phyloP scores from a whole-genome alignment of 2,888 invertebrate species.

The Julus scandinavius region DNA sequence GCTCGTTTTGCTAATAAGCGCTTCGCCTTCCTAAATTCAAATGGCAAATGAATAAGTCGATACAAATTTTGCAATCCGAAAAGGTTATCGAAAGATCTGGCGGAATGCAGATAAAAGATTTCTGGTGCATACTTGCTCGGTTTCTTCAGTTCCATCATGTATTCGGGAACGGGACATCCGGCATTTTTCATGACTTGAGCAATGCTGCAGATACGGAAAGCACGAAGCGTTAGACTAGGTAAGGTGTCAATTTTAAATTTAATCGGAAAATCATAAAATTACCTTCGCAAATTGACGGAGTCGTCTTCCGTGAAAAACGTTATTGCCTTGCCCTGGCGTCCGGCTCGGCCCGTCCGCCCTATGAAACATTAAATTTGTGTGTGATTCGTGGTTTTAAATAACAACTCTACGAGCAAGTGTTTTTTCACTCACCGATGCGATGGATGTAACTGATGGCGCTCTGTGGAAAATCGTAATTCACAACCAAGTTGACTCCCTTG shows the following conservation, averaged over 20 bases:
- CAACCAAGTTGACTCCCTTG: constrained; percentile 92
- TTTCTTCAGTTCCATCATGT: constrained; percentile 73
- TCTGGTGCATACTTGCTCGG: constrained; percentile 43
- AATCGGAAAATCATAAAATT: neutral
- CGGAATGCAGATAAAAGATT: neutral
- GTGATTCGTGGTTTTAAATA: neutral
- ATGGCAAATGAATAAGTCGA: neutral
- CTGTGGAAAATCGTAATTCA: constrained; percentile 97
- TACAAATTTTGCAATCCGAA: neutral
- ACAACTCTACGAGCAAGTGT: neutral
- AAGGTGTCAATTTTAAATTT: neutral
- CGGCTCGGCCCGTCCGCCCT: constrained; percentile 94
- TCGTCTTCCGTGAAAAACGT: constrained; percentile 96
- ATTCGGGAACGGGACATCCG: constrained; percentile 91
- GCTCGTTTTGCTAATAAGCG: constrained; percentile 71
- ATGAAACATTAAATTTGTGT: constrained; percentile 62
- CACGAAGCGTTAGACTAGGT: neutral
- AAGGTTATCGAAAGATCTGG: neutral
- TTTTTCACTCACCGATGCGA: constrained; percentile 72
- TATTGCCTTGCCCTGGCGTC: constrained; percentile 85
- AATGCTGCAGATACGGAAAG: constrained; percentile 72
- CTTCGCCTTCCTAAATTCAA: constrained; percentile 70
- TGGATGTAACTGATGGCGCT: constrained; percentile 91
- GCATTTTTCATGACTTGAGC: constrained; percentile 90
- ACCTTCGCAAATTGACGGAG: constrained; percentile 85